Conservation (phyloP, 2,888 invertebrate genomes). For the Epinotia bilunana region DNA sequence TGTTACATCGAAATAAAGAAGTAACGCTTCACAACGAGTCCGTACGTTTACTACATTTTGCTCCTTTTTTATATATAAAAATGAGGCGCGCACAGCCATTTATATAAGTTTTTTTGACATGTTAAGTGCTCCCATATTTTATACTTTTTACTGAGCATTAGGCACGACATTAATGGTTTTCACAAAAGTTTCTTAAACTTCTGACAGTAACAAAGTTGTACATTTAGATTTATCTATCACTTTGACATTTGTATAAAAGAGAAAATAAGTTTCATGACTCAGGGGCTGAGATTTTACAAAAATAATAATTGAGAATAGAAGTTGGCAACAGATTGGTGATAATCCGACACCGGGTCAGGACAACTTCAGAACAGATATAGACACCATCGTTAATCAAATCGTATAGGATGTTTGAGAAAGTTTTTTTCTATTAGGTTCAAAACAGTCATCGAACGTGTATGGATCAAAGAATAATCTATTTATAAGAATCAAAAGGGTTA, state of each 20-base stretch:
- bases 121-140: not conserved
- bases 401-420: not conserved
- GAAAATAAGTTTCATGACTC: not conserved
- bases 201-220: conserved; percentile 2
- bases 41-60: not conserved
- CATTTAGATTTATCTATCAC: not conserved
- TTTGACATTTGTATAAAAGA: not conserved
- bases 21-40: conserved; percentile 75
- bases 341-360: not conserved
- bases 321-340: not conserved
- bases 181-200: not conserved
- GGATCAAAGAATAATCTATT: conserved; percentile 45
- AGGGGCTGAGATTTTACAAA: not conserved
- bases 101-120: not conserved
- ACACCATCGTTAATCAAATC: not conserved
- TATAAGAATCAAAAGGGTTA: not conserved
- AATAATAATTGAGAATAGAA: not conserved
- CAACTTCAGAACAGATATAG: not conserved
- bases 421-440: not conserved
- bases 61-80: not conserved
- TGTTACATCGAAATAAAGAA: conserved; percentile 50
- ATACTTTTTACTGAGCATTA: not conserved
- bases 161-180: not conserved
- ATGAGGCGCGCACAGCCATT: not conserved
- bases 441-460: not conserved